Evolutionary conservation across 2,888 invertebrate genomes (phyloP).

Genomic region (Nectonema munidae): DNA sequence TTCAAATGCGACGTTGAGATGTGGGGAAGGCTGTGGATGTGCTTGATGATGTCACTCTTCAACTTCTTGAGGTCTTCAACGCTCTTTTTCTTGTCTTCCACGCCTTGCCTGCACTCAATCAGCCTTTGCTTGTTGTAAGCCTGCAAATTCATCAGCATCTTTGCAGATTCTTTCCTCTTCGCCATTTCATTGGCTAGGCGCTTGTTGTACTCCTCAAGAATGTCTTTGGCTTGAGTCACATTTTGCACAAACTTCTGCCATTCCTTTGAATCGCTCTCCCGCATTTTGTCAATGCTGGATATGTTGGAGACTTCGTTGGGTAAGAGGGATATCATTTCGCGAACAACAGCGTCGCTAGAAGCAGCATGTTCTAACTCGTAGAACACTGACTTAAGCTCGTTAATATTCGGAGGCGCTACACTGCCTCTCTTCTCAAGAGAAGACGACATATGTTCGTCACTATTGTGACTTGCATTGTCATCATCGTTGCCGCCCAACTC

Average conservation of each 20-base stretch:
- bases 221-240: conserved; percentile 52
- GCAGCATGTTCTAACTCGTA: conserved; percentile 66
- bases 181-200: conserved; percentile 56
- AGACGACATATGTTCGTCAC: no score
- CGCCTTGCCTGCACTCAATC: no score
- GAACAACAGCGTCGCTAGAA: conserved; percentile 59
- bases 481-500: no score
- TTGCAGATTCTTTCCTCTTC: conserved; percentile 46
- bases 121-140: no score
- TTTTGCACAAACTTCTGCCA: conserved; percentile 31
- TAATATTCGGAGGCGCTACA: neutral
- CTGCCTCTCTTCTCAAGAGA: no score
- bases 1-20: no score
- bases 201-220: conserved; percentile 56
- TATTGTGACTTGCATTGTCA: no score
- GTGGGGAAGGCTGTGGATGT: no score
- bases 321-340: conserved; percentile 62
- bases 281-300: conserved; percentile 45
- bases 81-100: no score
- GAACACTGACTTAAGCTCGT: conserved; percentile 17
- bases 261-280: conserved; percentile 29
- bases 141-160: no score
- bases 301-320: conserved; percentile 78
- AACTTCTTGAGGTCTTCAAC: no score
- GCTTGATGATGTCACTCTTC: no score